Evolutionary conservation across 2,888 invertebrate species (phyloP), one percentile per base, ranked within the genome.

Genomic region (Linyphia triangularis): DNA sequence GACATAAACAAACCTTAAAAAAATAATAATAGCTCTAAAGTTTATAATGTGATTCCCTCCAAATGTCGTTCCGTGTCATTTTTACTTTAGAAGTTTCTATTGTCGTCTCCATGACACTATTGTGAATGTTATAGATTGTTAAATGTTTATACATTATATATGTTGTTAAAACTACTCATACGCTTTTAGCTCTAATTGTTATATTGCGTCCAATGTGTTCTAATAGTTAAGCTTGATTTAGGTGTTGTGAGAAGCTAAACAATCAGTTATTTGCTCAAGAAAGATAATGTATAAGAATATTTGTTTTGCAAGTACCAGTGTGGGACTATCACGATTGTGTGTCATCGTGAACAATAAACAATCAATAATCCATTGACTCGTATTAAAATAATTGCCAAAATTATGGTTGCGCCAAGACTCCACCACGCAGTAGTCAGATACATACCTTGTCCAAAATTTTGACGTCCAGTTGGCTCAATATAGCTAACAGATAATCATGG

Each of bases 401-500:
- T 79, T 43, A 28, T 40, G 43, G 67, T 51, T 65, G 28, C 61
- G 78, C 65, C 78, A 79, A 43, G n/a, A 67, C 51, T 28, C 33
- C 22, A 30, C 22, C 30, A 43, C 24, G 19, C 37, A 61, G 22
- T 37, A 77, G 30, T 24, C n/a, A 26, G 4, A 40, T 24, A 19
- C 13, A 79, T 43, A 67, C n/a, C n/a, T 30, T 22, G 43, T 65
- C 28, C 73, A 37, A 65, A 51, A 30, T 82, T 82, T 30, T 81
- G 51, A 73, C 83, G 83, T 83, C 83, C 83, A 83, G 10, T 51
- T 22, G 37, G 30, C 37, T 28, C 26, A n/a, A 28, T 40, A 57
- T 73, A 63, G 43, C 33, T 51, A 26, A 59, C 43, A 16, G 13
- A 43, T 13, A 16, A 93, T n/a, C 92, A 89, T 89, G 90, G 89